These are phyloP conservation scores for Drosophila multiciliata DNA, from an alignment of 2,888 invertebrate species.

Conservation along the genomic window DNA sequence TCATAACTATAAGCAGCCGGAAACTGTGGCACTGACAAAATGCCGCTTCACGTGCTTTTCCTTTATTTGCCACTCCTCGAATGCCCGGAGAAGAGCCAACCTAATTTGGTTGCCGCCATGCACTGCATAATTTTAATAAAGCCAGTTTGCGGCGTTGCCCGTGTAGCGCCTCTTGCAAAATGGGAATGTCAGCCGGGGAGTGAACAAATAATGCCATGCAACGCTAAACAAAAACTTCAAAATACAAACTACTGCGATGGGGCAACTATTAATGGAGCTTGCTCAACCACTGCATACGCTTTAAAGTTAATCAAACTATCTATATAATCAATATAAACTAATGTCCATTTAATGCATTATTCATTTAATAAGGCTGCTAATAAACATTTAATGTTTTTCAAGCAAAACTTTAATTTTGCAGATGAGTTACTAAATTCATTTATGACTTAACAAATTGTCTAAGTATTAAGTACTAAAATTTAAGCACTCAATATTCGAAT, in stretches of 20 bases:
- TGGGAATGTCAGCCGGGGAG: slow-evolving; percentile 22
- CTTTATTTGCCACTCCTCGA: slow-evolving; percentile 33
- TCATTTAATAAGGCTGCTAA: neutral
- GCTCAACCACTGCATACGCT: slow-evolving; percentile 23
- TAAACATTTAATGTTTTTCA: neutral
- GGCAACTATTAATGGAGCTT: neutral
- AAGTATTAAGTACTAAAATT: too few species aligned
- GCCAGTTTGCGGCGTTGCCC: slow-evolving; percentile 49
- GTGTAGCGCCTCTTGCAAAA: neutral
- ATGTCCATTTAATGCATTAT: neutral
- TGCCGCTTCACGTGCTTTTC: slow-evolving; percentile 53
- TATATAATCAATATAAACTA: neutral
- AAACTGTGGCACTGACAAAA: slow-evolving; percentile 62
- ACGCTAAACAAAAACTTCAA: slow-evolving; percentile 56
- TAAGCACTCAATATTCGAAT: too few species aligned
- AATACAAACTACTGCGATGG: slow-evolving; percentile 50
- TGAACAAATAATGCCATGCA: slow-evolving; percentile 66
- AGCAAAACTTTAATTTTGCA: neutral
- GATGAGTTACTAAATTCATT: neutral
- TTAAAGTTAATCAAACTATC: neutral
- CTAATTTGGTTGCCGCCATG: slow-evolving; percentile 58
- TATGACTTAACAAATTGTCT: too few species aligned
- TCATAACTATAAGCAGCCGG: slow-evolving; percentile 46
- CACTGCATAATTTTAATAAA: slow-evolving; percentile 70
- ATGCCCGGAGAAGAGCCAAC: slow-evolving; percentile 39